Conservation (phyloP, 2,113 vertebrate genomes). For the Bettongia penicillata region DNA sequence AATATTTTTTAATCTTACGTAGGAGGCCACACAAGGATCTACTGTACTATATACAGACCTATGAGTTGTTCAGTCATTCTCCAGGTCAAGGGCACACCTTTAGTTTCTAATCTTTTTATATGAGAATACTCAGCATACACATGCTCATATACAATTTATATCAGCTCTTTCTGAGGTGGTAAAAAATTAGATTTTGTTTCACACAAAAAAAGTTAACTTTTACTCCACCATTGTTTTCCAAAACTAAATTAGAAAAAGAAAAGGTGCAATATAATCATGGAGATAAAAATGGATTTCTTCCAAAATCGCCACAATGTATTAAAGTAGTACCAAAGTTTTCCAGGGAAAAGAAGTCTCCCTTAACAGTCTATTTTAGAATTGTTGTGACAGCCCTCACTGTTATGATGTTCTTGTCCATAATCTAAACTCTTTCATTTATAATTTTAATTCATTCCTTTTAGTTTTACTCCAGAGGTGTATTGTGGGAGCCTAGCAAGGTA, state of each 20-base stretch:
- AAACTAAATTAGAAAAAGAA: slow-evolving; percentile 32
- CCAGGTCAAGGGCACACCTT: not conserved
- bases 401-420: slow-evolving; percentile 20
- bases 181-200: not conserved
- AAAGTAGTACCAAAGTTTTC: slow-evolving; percentile 29
- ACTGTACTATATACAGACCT: not conserved
- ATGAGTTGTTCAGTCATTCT: not conserved
- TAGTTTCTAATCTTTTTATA: not conserved
- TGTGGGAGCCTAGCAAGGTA: slow-evolving; percentile 26
- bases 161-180: not conserved
- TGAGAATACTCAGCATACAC: not conserved
- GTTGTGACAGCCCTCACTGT: slow-evolving; percentile 11
- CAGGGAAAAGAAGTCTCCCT: not conserved
- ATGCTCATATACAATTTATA: not conserved
- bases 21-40: not conserved
- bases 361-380: not conserved
- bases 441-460: slow-evolving; percentile 51
- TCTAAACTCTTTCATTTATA: slow-evolving; percentile 38
- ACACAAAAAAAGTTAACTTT: not conserved
- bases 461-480: not conserved
- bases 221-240: not conserved
- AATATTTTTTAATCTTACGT: not conserved
- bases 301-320: slow-evolving; percentile 14
- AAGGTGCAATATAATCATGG: slow-evolving; percentile 3
- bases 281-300: slow-evolving; percentile 11